phyloP scores from a whole-genome alignment of 2,888 invertebrate species.

The Drosophila melanosoma region DNA sequence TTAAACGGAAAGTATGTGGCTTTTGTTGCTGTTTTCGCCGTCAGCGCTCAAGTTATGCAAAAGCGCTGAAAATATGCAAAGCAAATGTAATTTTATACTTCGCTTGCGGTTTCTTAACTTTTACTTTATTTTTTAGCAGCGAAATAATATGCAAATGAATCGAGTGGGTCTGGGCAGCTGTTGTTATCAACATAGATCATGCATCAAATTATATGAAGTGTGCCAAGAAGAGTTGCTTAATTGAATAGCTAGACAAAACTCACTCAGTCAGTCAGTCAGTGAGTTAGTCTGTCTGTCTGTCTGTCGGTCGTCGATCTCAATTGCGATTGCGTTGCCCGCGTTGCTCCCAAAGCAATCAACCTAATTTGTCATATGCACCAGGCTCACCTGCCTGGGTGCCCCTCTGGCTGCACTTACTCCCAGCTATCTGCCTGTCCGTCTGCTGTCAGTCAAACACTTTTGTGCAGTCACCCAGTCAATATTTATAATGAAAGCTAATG shows the following conservation, averaged over 20 bases:
- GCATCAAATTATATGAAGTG: conserved; percentile 75
- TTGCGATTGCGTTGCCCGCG: conserved; percentile 19
- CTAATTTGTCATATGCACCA: conserved; percentile 78
- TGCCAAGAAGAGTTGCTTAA: conserved; percentile 61
- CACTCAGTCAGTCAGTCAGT: background rate
- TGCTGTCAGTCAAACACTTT: conserved; percentile 61
- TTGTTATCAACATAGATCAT: conserved; percentile 66
- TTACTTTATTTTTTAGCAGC: conserved; percentile 2
- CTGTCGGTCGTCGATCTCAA: conserved; percentile 26
- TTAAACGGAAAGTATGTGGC: conserved; percentile 79
- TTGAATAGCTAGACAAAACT: conserved; percentile 60
- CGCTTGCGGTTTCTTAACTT: conserved; percentile 24
- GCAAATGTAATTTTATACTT: conserved; percentile 75
- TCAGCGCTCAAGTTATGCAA: conserved; percentile 67
- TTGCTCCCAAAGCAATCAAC: conserved; percentile 77
- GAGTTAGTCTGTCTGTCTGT: background rate
- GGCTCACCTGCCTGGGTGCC: conserved; percentile 6
- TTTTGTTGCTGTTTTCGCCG: conserved; percentile 70
- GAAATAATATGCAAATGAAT: conserved; percentile 50
- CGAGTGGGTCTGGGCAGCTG: conserved; percentile 28
- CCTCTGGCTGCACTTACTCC: background rate
- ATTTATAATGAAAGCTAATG: conserved; percentile 80
- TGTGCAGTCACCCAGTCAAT: conserved; percentile 70
- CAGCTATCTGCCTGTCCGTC: conserved; percentile 26
- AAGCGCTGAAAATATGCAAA: conserved; percentile 77